Base-by-base conservation (phyloP, 1,140 invertebrate genomes). In the Mya arenaria region DNA sequence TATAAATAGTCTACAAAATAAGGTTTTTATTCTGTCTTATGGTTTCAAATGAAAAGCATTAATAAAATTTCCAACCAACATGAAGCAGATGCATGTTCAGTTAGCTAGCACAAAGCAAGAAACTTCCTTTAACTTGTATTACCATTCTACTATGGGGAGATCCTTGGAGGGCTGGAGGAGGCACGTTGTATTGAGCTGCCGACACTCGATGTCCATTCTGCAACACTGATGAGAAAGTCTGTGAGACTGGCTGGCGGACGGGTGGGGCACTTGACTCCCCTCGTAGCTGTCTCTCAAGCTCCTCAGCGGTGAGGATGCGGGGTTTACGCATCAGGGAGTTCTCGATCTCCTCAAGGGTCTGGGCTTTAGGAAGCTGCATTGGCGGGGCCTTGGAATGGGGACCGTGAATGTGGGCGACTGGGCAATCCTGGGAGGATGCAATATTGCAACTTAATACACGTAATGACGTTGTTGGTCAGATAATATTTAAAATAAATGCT, bases 301-400 rank as follows among this genome's bases (percentile, higher is more conserved):
- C 92, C 71, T 92, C 92, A 4, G 92, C 90, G 0, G 91, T 92
- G 39, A 92, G 82, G 10, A 89, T 88, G 30, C 84, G 78, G 71
- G 86, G 77, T 84, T 85, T 66, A 55, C 71, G 81, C 32, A 89
- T 79, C 83, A 89, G 66, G 55, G 87, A 87, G 17, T 85, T 78
- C 69, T 91, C 90, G 32, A 91, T 84, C 66, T 91, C 90, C 56
- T 88, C 90, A 15, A 91, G 65, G 28, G 90, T 91, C 28, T 83
- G 87, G 55, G 87, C 88, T 60, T 87, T 82, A 25, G 84, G 87
- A n/a, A 83, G 37, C 4, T 68, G 32, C 69, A 88, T 74, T 6
- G 78, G 65, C 10, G 85, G 72, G 56, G 84, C 48, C 32, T 32
- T 56, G 4, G 80, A 73, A 34, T 83, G 83, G 39, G 73, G 69